Evolutionary conservation across 2,888 invertebrate genomes (phyloP).

Genomic region (Achlya flavicornis): DNA sequence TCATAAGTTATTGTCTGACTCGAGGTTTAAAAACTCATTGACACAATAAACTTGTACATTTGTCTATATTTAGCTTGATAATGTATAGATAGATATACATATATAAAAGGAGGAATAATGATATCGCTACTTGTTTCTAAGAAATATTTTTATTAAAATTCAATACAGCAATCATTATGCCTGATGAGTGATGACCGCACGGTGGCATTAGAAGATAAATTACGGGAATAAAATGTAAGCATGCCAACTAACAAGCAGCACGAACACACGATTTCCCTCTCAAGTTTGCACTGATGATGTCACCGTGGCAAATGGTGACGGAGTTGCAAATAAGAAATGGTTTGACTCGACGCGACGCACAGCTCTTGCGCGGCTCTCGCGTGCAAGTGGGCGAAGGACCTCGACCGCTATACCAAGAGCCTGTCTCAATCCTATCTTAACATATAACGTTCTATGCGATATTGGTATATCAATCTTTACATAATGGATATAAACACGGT

Average conservation of each 20-base stretch:
- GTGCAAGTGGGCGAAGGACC: conserved; percentile 64
- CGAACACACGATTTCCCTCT: conserved; percentile 46
- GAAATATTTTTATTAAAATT: no score
- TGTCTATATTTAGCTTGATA: neutral
- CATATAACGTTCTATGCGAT: conserved; percentile 26
- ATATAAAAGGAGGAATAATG: neutral
- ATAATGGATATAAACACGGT: no score
- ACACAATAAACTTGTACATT: no score
- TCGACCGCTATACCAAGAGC: conserved; percentile 69
- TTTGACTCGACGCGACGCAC: conserved; percentile 26
- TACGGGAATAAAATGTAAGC: conserved; percentile 30
- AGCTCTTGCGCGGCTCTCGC: conserved; percentile 30
- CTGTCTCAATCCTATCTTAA: conserved; percentile 50
- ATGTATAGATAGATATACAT: neutral
- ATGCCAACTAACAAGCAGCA: conserved; percentile 33
- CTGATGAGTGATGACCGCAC: conserved; percentile 32
- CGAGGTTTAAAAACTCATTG: no score
- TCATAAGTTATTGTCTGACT: no score
- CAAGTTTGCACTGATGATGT: conserved; percentile 55
- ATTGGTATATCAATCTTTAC: neutral
- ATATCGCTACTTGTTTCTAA: conserved; percentile 11
- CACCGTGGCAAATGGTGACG: conserved; percentile 54
- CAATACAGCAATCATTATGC: neutral
- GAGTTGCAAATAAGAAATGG: conserved; percentile 48
- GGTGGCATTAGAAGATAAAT: conserved; percentile 29